Base-by-base conservation (phyloP, 2,888 invertebrate species). In the Charanyca ferruginea region DNA sequence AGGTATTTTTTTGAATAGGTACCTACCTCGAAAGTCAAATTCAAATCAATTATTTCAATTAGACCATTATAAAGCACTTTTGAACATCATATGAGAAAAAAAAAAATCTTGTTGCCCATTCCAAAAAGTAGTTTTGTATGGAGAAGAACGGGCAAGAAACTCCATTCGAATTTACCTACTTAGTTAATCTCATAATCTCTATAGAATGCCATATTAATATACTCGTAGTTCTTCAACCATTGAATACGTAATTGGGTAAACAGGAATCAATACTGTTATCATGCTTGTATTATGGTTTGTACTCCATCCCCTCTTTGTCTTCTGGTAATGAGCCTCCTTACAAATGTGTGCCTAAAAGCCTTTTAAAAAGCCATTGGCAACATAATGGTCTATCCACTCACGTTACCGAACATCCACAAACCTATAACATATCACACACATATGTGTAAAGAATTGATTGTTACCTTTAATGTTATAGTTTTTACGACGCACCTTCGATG, bases 401-500 rank as follows among this genome's bases (percentile, higher is more conserved):
- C 47, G 42, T 55, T 58, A 59, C 25, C 54, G 41, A 61, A 61
- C 51, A 49, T 58, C 28, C 64, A 57, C 35, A 28, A 59, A 48
- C 58, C 20, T 18, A 4, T 42, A 16, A n/a, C 32, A 71, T 23
- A 61, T 47, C 25, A n/a, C 32, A 8, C 44, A 60, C 42, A 54
- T 44, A 23, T 63, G 60, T 62, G 62, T 65, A 73, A 62, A 66
- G 49, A 80, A 78, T 77, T 68, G 70, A 78, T 83, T 80, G 64
- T 73, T 68, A 52, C 65, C 45, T 75, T 65, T 63, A 73, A 73
- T 70, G 69, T 78, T 65, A 69, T 78, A 82, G 80, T 83, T 78
- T 81, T 83, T 78, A 81, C 76, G 81, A 78, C 45, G 53, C 57
- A 65, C 73, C 66, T 80, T 64, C 62, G 75, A 76, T 67, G 71